Evolutionary conservation across 2,113 vertebrate species (phyloP), one percentile per base, ranked within the genome.

Genomic region (Cynoglossus semilaevis): DNA sequence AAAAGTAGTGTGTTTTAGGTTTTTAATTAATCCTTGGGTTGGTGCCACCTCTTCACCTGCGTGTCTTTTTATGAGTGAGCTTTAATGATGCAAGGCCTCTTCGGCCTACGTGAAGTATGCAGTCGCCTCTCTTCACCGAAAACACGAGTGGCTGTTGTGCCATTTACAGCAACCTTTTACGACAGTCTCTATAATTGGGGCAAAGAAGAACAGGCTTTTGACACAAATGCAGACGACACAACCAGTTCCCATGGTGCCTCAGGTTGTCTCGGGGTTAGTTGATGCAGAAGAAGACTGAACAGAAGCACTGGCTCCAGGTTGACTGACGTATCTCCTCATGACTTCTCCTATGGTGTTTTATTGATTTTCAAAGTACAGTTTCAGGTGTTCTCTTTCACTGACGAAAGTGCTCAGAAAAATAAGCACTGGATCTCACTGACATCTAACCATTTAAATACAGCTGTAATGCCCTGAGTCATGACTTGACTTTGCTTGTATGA

Each of bases 11-110:
- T 94, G 94, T 94, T 93, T 93, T 96, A 86, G 93, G 92, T 95
- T 97, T 97, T 96, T 92, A 95, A 97, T 97, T 97, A 94, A 93
- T 92, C 90, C 93, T 96, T n/a, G n/a, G n/a, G n/a, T n/a, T n/a
- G n/a, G n/a, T n/a, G n/a, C n/a, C n/a, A n/a, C n/a, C 77, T 58
- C 38, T 35, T 44, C 64, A 65, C 54, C 34, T 55, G 51, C 22
- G 3, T 70, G 53, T 66, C 72, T 76, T 73, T 58, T 43, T 51
- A 67, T 19, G 16, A 58, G 92, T 92, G 93, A 92, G 91, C 93
- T 93, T 93, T 98, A 96, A 94, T 93, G 93, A 93, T 90, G 52
- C 89, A 92, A 91, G 92, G 90, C 91, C 93, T 92, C 92, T 92
- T 91, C 93, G 93, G 94, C 95, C 95, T 95, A 93, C 93, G 92